A percentile compares a stretch with the other conserved stretches of the same genome.
Conservation (phyloP, 2,888 invertebrate species). For the Caenorhabditis panamensis region DNA sequence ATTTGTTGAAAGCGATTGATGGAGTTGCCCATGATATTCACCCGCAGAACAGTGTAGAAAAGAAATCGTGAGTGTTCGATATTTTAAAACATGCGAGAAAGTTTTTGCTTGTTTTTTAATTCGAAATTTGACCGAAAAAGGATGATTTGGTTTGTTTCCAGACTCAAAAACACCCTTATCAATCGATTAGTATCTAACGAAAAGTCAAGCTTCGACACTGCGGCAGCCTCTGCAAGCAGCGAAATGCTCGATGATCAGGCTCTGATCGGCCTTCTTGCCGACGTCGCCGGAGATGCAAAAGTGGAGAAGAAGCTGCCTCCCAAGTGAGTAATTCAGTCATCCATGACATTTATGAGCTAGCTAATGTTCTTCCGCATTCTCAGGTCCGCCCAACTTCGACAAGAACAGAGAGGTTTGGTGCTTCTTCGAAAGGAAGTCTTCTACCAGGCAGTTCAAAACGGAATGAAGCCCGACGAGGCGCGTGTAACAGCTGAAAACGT, state of each 20-base stretch:
- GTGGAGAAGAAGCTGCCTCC: constrained; percentile 44
- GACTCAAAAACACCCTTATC: constrained; percentile 65
- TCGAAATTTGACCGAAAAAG: too few relatives aligned
- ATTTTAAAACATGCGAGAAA: background rate
- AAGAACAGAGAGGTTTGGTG: constrained; percentile 62
- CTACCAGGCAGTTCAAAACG: constrained; percentile 75
- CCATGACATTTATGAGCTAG: background rate
- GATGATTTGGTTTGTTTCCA: too few relatives aligned
- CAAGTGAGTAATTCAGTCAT: constrained; percentile 23
- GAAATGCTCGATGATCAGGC: constrained; percentile 70
- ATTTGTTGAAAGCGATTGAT: constrained; percentile 68
- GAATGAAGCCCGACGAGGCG: constrained; percentile 66
- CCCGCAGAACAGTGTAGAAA: constrained; percentile 50
- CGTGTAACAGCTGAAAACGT: constrained; percentile 67
- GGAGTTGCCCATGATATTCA: constrained; percentile 65
- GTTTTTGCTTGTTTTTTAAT: constrained; percentile 18
- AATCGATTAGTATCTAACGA: constrained; percentile 68
- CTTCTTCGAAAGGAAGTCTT: constrained; percentile 74
- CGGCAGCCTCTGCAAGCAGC: constrained; percentile 66
- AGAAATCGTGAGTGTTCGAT: constrained; percentile 51
- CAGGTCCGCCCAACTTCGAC: constrained; percentile 46
- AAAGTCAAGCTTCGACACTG: constrained; percentile 69
- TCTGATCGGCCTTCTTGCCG: constrained; percentile 53
- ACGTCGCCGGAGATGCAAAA: constrained; percentile 60
- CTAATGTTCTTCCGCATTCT: background rate